phyloP scores from a whole-genome alignment of 2,797 vertebrate genomes.

The Urosaurus nigricauda region DNA sequence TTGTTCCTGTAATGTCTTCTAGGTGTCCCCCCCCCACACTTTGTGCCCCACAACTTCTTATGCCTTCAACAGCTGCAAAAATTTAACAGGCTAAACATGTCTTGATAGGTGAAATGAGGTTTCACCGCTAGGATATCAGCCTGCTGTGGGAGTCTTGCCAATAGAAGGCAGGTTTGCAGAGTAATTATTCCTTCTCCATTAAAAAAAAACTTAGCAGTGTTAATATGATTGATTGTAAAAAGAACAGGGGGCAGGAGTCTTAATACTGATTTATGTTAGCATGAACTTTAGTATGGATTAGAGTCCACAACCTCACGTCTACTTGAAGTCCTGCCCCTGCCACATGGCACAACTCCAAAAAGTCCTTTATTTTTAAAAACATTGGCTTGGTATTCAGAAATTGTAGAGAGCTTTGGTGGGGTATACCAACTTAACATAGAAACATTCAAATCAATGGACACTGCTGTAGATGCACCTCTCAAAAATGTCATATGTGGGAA shows the following conservation, averaged over 20 bases:
- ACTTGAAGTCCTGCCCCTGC: too few relatives aligned
- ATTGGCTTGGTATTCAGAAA: background rate
- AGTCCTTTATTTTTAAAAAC: background rate
- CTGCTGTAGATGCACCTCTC: too few relatives aligned
- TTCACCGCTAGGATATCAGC: background rate
- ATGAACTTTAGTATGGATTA: too few relatives aligned
- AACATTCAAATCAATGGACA: background rate
- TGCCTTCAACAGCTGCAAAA: background rate
- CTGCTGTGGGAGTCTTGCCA: background rate
- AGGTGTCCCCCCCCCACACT: too few relatives aligned
- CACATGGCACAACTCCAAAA: background rate
- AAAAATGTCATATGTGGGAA: rapidly evolving
- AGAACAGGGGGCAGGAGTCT: too few relatives aligned
- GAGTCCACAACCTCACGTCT: too few relatives aligned
- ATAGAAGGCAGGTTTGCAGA: too few relatives aligned
- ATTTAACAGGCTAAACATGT: background rate
- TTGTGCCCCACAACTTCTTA: background rate
- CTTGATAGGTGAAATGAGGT: too few relatives aligned
- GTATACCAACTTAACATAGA: background rate
- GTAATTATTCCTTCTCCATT: background rate
- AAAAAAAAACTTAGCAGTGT: background rate
- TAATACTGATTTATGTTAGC: too few relatives aligned
- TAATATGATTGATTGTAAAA: too few relatives aligned
- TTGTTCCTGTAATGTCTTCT: background rate
- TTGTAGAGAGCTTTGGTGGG: background rate